Conservation (phyloP, 2,113 vertebrate species). For the Indicator maculatus region DNA sequence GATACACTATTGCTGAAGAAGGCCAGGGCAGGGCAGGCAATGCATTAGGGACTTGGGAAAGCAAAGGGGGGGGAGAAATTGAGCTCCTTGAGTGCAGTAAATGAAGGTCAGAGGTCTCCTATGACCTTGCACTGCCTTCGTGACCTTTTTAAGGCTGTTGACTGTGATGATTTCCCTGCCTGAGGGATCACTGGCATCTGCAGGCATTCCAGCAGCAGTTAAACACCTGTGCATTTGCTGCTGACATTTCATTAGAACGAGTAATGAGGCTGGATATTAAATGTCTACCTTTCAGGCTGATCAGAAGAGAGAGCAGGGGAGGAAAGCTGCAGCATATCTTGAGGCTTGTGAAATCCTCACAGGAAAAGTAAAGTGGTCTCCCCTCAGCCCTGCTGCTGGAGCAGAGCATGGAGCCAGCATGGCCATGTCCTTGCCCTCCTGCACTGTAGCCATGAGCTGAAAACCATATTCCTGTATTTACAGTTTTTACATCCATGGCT, state of each 20-base stretch:
- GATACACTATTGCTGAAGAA: not conserved
- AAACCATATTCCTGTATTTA: not conserved
- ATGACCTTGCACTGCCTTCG: not conserved
- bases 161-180: conserved; percentile 30
- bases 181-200: conserved; percentile 30
- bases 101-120: conserved; percentile 53
- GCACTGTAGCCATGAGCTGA: not conserved
- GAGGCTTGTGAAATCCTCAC: not conserved
- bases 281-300: not conserved
- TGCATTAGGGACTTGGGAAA: not conserved
- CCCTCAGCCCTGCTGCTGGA: not conserved
- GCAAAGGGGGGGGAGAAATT: not conserved
- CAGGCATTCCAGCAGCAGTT: conserved; percentile 33
- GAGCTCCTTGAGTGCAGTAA: not conserved
- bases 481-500: not conserved
- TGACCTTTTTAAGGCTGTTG: conserved; percentile 55
- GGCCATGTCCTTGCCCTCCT: fast-evolving
- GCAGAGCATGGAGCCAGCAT: not conserved
- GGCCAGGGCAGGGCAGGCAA: not conserved
- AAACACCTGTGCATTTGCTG: conserved; percentile 33
- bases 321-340: fast-evolving
- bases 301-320: not conserved
- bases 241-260: conserved; percentile 52
- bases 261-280: conserved; percentile 28
- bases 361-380: not conserved